These are phyloP conservation scores for Pterocles gutturalis DNA, from an alignment of 2,113 vertebrate genomes.

Conservation along the genomic window DNA sequence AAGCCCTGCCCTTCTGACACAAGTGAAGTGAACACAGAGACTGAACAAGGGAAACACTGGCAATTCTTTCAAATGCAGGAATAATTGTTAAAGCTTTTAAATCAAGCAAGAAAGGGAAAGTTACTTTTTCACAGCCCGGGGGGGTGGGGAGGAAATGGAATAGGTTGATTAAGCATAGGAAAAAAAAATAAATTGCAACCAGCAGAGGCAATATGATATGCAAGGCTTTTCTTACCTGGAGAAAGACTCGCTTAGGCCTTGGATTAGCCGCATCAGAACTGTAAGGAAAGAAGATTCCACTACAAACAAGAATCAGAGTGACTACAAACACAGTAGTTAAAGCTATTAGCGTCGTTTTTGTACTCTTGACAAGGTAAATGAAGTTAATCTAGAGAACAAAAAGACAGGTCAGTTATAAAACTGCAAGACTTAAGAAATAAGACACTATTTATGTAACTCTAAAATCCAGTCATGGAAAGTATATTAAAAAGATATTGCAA, in stretches of 20 bases:
- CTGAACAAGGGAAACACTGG: rapidly evolving
- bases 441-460: neutral
- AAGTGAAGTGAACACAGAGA: neutral
- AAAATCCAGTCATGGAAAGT: neutral
- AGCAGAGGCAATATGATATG: neutral
- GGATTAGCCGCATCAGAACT: conserved; percentile 83
- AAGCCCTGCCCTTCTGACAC: neutral
- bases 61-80: neutral
- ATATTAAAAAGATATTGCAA: neutral
- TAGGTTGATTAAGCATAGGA: neutral
- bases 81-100: neutral
- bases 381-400: conserved; percentile 88
- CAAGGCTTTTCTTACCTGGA: conserved; percentile 84
- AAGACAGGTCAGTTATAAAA: conserved; percentile 25
- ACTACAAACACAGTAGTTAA: conserved; percentile 81
- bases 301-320: conserved; percentile 86
- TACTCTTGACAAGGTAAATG: conserved; percentile 90
- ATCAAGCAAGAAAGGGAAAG: neutral
- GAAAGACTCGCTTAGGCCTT: conserved; percentile 91
- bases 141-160: no score
- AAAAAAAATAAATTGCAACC: neutral
- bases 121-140: neutral
- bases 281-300: conserved; percentile 92
- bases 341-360: conserved; percentile 83
- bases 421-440: neutral